Evolutionary conservation across 2,113 vertebrate genomes (phyloP).

Genomic region (Oreochromis niloticus): DNA sequence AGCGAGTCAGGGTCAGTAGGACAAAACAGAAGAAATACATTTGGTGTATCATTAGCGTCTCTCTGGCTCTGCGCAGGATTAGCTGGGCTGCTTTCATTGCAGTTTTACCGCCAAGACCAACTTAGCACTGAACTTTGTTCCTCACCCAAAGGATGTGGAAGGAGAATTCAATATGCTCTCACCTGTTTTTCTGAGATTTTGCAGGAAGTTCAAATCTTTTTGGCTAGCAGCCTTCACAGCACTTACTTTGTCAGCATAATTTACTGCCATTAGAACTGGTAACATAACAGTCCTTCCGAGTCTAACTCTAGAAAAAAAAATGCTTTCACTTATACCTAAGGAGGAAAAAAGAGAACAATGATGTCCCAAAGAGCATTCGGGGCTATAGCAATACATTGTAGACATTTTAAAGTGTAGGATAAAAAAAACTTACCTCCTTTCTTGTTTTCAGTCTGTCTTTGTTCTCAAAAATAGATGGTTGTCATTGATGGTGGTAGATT

Average conservation of each 20-base stretch:
- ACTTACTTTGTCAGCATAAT: conserved; percentile 46
- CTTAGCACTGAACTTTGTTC: conserved; percentile 13
- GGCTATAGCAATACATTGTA: not conserved
- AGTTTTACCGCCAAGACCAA: conserved; percentile 18
- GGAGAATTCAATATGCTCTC: not conserved
- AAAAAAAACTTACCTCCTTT: not conserved
- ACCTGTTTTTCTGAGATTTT: conserved; percentile 6
- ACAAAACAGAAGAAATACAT: conserved; percentile 14
- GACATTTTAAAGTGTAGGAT: not conserved
- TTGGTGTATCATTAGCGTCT: conserved; percentile 38
- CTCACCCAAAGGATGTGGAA: not conserved
- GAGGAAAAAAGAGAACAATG: not conserved
- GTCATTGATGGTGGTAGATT: not conserved
- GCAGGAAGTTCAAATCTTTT: conserved; percentile 1
- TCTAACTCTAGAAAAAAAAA: not conserved
- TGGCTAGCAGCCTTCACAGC: conserved; percentile 22
- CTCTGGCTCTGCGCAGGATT: conserved; percentile 25
- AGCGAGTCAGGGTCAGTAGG: conserved; percentile 19
- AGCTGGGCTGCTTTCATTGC: conserved; percentile 3
- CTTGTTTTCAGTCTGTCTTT: not conserved
- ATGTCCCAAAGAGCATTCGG: not conserved
- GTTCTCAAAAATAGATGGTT: not conserved
- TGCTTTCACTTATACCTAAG: not conserved
- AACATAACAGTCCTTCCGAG: not conserved
- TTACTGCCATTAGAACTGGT: conserved; percentile 9